phyloP scores from a whole-genome alignment of 92 coral and sea anemone species.

The Epizoanthus fatuus region DNA sequence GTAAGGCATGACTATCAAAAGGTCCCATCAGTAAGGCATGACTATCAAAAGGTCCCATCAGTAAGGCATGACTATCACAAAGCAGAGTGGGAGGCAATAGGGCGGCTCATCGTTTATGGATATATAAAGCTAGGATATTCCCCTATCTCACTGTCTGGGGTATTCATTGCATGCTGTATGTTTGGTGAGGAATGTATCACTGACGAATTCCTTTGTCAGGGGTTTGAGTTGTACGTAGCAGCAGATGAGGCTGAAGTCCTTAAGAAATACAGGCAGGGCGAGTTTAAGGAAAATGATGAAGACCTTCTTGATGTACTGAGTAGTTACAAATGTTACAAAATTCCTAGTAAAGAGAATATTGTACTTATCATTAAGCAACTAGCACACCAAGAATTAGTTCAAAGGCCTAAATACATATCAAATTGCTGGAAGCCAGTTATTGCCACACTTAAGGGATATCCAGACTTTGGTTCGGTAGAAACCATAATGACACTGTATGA shows the following conservation, averaged over 20 bases:
- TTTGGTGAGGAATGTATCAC: constrained; percentile 1
- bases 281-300: not conserved
- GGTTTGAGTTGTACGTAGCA: not conserved
- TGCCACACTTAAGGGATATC: not conserved
- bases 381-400: not conserved
- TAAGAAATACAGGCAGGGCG: not conserved
- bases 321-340: constrained; percentile 44
- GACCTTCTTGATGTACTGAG: constrained; percentile 27
- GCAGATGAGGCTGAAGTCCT: constrained; percentile 33
- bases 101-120: constrained; percentile 39
- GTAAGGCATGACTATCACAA: constrained; percentile 44
- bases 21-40: too few species aligned
- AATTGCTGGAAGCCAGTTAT: too few species aligned
- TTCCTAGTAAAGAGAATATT: constrained; percentile 26
- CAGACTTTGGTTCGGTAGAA: constrained; percentile 13
- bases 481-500: constrained; percentile 7
- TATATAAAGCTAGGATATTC: constrained; percentile 31
- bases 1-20: too few species aligned
- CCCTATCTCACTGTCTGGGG: constrained; percentile 21
- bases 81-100: constrained; percentile 51
- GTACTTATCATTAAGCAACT: constrained; percentile 15
- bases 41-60: constrained; percentile 47
- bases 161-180: constrained; percentile 31
- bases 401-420: not conserved
- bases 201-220: not conserved